Evolutionary conservation across 2,888 invertebrate genomes (phyloP).

Genomic region (Athrips mouffetella): DNA sequence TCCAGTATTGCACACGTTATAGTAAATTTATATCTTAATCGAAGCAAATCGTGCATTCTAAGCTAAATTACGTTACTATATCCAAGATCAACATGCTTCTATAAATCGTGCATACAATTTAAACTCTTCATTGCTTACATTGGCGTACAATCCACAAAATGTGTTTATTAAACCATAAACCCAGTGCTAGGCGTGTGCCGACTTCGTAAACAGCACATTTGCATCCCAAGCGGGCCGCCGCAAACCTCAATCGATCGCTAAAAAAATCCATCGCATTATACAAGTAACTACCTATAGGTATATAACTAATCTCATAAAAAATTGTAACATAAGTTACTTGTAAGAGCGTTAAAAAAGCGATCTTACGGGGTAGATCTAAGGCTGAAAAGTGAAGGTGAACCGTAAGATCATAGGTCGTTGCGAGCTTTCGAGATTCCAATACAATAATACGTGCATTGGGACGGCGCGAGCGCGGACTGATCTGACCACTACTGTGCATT

Average conservation of each 20-base stretch:
- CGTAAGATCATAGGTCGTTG: slow-evolving; percentile 51
- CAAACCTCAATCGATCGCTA: slow-evolving; percentile 76
- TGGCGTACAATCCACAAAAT: slow-evolving; percentile 39
- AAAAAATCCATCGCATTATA: slow-evolving; percentile 73
- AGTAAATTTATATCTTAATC: slow-evolving; percentile 4
- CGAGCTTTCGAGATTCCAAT: slow-evolving; percentile 57
- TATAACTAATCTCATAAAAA: slow-evolving; percentile 36
- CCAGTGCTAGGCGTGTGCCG: slow-evolving; percentile 67
- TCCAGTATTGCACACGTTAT: too few relatives aligned
- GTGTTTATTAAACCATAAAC: slow-evolving; percentile 52
- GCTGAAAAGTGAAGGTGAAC: slow-evolving; percentile 23
- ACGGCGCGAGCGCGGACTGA: slow-evolving; percentile 76
- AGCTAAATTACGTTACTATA: slow-evolving; percentile 1
- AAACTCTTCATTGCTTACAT: slow-evolving; percentile 6
- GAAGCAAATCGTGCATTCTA: background rate
- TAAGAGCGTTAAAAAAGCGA: background rate
- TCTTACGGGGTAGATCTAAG: slow-evolving; percentile 2
- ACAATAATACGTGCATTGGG: slow-evolving; percentile 78
- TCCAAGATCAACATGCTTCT: slow-evolving; percentile 5
- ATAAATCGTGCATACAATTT: slow-evolving; percentile 6
- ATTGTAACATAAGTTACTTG: slow-evolving; percentile 20
- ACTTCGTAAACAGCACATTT: slow-evolving; percentile 70
- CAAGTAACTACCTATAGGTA: slow-evolving; percentile 65
- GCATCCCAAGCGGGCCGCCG: slow-evolving; percentile 67
- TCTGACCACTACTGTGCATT: slow-evolving; percentile 80